These are phyloP conservation scores for Leistus spinibarbis DNA, from an alignment of 2,888 invertebrate genomes.

Conservation along the genomic window DNA sequence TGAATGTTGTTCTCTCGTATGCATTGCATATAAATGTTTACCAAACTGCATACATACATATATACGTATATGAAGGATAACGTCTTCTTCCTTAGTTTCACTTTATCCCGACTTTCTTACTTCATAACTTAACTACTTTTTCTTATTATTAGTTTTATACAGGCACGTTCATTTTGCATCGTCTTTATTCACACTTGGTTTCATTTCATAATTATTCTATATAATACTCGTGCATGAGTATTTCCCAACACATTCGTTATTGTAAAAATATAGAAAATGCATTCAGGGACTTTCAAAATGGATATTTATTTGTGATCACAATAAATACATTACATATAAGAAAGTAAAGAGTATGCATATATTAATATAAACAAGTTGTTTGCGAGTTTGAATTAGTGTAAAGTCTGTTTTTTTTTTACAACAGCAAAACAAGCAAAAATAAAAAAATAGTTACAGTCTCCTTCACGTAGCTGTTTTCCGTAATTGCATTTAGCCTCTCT, in stretches of 20 bases:
- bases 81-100: neutral
- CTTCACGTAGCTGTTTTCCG: neutral
- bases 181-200: neutral
- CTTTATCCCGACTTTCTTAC: neutral
- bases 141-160: neutral
- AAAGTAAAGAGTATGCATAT: no score
- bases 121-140: neutral
- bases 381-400: neutral
- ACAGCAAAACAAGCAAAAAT: no score
- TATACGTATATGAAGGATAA: neutral
- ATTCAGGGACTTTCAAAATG: no score
- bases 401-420: neutral
- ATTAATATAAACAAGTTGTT: no score
- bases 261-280: no score
- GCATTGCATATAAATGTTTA: slow-evolving; percentile 6
- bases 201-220: neutral
- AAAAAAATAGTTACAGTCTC: neutral
- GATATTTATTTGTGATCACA: no score
- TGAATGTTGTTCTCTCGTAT: neutral
- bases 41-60: neutral
- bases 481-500: neutral
- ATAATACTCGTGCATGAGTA: no score
- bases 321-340: no score
- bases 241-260: no score
- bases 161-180: no score